Percentiles rank a stretch among this genome's conserved stretches.
Conservation (phyloP, 2,797 vertebrate genomes). For the Molossus alvarezi region DNA sequence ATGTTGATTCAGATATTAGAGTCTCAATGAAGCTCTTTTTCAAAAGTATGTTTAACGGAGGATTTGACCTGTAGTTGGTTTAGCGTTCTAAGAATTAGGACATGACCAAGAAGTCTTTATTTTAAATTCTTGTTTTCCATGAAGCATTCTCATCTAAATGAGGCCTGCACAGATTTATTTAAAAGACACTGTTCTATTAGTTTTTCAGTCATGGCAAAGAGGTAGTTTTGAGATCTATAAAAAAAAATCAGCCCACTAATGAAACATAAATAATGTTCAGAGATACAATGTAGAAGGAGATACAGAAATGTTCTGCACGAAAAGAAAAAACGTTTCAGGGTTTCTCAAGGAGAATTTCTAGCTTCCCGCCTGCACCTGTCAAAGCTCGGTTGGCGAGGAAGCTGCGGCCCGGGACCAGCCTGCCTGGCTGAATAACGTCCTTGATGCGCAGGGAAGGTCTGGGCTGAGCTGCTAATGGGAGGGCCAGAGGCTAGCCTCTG, state of each 20-base stretch:
- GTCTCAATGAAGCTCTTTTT: not conserved
- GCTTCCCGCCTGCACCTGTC: not conserved
- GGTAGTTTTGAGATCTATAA: not conserved
- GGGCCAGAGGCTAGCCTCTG: constrained; percentile 70
- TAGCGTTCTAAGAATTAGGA: not conserved
- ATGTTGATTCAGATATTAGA: not conserved
- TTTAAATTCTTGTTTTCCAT: not conserved
- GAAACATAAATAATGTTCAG: not conserved
- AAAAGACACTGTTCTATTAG: not conserved
- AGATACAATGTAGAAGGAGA: constrained; percentile 11
- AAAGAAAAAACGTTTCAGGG: not conserved
- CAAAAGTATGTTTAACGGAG: not conserved
- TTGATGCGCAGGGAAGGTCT: constrained; percentile 50
- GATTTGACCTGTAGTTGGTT: not conserved
- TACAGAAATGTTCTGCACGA: not conserved
- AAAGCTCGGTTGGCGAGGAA: not conserved
- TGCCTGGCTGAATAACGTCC: constrained; percentile 14
- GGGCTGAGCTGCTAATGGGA: constrained; percentile 36
- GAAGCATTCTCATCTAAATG: constrained; percentile 5
- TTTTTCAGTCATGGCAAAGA: not conserved
- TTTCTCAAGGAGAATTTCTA: not conserved
- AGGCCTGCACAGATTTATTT: not conserved
- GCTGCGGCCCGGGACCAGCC: not conserved
- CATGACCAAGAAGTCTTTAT: not conserved
- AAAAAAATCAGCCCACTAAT: not conserved